Evolutionary conservation across 1,140 invertebrate species (phyloP).

Genomic region (Meloidogyne floridensis): DNA sequence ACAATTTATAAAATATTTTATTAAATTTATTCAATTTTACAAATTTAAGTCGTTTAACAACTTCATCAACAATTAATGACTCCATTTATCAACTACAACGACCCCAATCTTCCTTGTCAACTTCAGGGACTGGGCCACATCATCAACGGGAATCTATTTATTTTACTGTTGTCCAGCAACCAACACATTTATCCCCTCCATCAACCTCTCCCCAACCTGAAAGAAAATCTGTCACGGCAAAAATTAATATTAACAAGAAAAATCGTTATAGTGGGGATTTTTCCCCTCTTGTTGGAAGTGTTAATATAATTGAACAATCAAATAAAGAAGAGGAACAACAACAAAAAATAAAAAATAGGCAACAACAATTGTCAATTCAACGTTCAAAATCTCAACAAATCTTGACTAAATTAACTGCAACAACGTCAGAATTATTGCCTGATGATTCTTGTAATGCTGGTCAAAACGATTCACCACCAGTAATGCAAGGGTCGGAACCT

Average conservation of each 20-base stretch:
- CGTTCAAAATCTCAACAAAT: background rate
- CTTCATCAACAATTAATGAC: conserved; percentile 13
- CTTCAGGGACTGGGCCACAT: background rate
- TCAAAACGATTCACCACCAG: background rate
- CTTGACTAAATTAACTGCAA: background rate
- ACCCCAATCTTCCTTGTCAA: conserved; percentile 13
- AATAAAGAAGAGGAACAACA: background rate
- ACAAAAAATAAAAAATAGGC: background rate
- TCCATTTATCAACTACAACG: conserved; percentile 8
- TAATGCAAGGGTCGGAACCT: conserved; percentile 11
- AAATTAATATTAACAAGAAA: background rate
- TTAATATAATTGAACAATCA: no score
- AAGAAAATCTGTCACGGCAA: background rate
- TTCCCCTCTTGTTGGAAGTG: background rate
- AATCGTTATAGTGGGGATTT: background rate
- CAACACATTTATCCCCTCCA: background rate
- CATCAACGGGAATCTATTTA: conserved; percentile 27
- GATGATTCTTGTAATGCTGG: background rate
- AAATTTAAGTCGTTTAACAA: background rate
- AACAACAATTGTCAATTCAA: background rate
- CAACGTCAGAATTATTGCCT: background rate
- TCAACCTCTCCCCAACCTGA: background rate
- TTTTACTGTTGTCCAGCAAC: conserved; percentile 24
- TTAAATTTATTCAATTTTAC: background rate
- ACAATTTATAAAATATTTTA: no score